Base-by-base conservation (phyloP, 2,113 vertebrate genomes). In the Bucco capensis region DNA sequence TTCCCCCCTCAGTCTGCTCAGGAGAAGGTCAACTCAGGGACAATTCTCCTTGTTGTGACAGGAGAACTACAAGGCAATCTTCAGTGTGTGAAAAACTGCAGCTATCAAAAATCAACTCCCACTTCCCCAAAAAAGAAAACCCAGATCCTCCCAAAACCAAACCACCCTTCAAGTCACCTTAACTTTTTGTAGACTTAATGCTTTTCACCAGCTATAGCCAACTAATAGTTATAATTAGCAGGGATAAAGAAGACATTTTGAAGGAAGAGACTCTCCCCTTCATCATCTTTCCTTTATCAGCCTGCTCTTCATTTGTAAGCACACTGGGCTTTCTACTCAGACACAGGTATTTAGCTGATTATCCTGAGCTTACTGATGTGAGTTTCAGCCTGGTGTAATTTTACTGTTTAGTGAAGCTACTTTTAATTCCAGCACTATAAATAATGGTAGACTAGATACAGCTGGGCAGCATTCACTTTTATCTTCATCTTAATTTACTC, bases 111-210 rank as follows among this genome's bases (percentile, higher is more conserved):
- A 78, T 42, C 6, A 7, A 5, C 1, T 5, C 8, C 3, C 17
- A 4, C 3, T 23, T 3, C 21, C 30, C 4, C 30, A 78, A 82
- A 65, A 37, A 6, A 0, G 49, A 49, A 65, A 13, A 2, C 28
- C 5, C 12, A 23, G 6, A n/a, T 31, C 33, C 2, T 2, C 4
- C 5, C 8, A 19, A 9, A 76, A 37, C 0, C 12, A 44, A 42
- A 73, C 42, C 3, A 42, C 1, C 1, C 5, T 50, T 72, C 6
- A 65, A 46, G 21, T 78, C 10, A 12, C 9, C 6, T 12, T 50
- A 71, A 27, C 6, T 50, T 89, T 57, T 49, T 53, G 9, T 71
- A 78, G 14, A 35, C 4, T 46, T 47, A 5, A 4, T 71, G 23
- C 1, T 54, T 81, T 71, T 84, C 28, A 67, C 5, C 4, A 42